Evolutionary conservation across 2,113 vertebrate genomes (phyloP), one percentile per base, ranked within the genome.

Genomic region (Peromyscus maniculatus): DNA sequence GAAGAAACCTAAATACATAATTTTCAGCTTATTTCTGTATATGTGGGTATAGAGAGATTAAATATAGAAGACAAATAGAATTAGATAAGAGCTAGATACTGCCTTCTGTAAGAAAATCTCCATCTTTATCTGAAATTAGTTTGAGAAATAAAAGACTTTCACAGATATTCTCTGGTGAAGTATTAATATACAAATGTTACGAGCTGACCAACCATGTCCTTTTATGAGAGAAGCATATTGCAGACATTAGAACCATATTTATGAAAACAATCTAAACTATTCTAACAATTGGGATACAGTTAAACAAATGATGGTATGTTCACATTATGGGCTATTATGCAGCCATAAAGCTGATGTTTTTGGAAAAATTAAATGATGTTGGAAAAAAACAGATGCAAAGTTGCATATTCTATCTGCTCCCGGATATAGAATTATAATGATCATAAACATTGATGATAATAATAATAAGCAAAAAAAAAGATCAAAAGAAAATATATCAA

Each of bases 341-440:
- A 80, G 74, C 15, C 93, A 93, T 95, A 97, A 96, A 97, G 88
- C 96, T 95, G 64, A 93, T 96, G 94, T 49, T 96, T 97, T 95
- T 93, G 36, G 82, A 94, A 66, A 95, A 91, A 96, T 95, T 97
- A 97, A 95, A 94, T 92, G 88, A 97, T 57, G 39, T n/a, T 95
- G 67, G 46, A 80, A 89, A 97, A 97, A 62, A 89, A 79, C 28
- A 94, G 89, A 93, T 89, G 84, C 43, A 87, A 97, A 96, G 92
- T 66, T 91, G 36, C 69, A 95, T 74, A 93, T 89, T 96, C 69
- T 75, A 31, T 79, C 55, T 91, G 72, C 17, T 96, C 82, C 86
- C 0, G 0, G 89, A 87, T 87, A 91, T 95, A 66, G 91, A 95
- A 95, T 94, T 93, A 93, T 77, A 67, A 96, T 78, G 16, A 96